A percentile compares a stretch with the other conserved stretches of the same genome.
Conservation (phyloP, 2,113 vertebrate species). For the Chaenocephalus aceratus region DNA sequence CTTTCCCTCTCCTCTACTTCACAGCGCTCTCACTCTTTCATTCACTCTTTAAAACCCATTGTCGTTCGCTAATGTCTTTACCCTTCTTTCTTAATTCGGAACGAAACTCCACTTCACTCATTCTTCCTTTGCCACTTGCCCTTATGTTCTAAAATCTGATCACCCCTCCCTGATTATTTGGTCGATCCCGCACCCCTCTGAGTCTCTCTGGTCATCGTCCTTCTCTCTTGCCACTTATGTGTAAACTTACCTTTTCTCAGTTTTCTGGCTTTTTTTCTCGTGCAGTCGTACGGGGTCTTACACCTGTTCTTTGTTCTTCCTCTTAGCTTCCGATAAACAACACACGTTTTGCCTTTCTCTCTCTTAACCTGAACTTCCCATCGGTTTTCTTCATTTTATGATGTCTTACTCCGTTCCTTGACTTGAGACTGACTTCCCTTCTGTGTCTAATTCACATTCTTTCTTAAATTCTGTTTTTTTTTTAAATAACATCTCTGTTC, state of each 20-base stretch:
- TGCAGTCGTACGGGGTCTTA: slow-evolving; percentile 13
- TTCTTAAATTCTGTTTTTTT: slow-evolving; percentile 14
- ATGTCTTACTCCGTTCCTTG: slow-evolving; percentile 35
- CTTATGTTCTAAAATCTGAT: slow-evolving; percentile 32
- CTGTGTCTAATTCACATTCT: slow-evolving; percentile 8
- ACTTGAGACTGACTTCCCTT: slow-evolving; percentile 43
- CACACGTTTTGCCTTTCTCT: slow-evolving; percentile 25
- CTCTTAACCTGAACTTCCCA: slow-evolving; percentile 54
- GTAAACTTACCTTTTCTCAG: slow-evolving; percentile 17
- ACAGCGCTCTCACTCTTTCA: slow-evolving; percentile 48
- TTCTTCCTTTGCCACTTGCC: slow-evolving; percentile 35
- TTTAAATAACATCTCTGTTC: slow-evolving; percentile 16
- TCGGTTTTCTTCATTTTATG: slow-evolving; percentile 32
- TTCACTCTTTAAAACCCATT: slow-evolving; percentile 38
- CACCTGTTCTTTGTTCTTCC: slow-evolving; percentile 20
- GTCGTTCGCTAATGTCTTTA: slow-evolving; percentile 29
- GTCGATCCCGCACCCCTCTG: not conserved
- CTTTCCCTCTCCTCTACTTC: slow-evolving; percentile 48
- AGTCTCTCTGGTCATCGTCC: slow-evolving; percentile 28
- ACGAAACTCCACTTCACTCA: slow-evolving; percentile 24
- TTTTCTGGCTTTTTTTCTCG: slow-evolving; percentile 28
- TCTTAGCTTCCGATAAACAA: slow-evolving; percentile 26
- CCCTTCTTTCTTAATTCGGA: slow-evolving; percentile 27
- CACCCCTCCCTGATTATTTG: slow-evolving; percentile 28
- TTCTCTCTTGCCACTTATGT: slow-evolving; percentile 24